phyloP scores from a whole-genome alignment of 2,797 vertebrate species.

The Sitta carolinensis region DNA sequence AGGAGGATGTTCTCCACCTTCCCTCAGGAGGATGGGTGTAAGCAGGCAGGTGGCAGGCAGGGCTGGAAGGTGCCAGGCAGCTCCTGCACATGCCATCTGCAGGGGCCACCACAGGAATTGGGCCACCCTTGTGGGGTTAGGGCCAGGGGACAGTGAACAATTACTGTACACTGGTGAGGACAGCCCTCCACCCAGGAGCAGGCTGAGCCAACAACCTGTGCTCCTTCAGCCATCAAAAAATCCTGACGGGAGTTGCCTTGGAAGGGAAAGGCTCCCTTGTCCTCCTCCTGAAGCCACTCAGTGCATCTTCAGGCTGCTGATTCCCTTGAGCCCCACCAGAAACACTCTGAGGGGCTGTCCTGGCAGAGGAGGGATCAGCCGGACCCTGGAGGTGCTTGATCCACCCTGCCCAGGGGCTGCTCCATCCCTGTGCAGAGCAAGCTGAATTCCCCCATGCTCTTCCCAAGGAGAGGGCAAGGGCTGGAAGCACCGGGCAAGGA shows the following conservation, averaged over 20 bases:
- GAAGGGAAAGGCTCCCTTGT: not conserved
- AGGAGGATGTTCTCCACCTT: not conserved
- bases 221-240: not conserved
- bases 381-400: rapidly evolving
- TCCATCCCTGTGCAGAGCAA: not conserved
- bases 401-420: not conserved
- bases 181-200: not conserved
- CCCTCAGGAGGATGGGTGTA: not conserved
- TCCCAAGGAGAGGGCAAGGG: not conserved
- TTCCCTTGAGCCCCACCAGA: not conserved
- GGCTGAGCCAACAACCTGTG: not conserved
- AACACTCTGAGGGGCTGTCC: not conserved
- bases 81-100: not conserved
- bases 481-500: not conserved
- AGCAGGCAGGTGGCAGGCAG: not conserved
- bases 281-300: not conserved
- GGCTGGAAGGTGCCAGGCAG: not conserved
- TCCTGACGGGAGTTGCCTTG: not conserved
- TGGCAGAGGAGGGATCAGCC: not conserved
- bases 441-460: slow-evolving; percentile 23
- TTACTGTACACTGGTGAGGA: not conserved
- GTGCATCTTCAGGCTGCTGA: not conserved
- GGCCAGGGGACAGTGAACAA: not conserved
- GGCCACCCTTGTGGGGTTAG: not conserved
- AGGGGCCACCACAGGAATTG: not conserved